Base-by-base conservation (phyloP, 2,113 vertebrate genomes). In the Herpetotheres cachinnans region DNA sequence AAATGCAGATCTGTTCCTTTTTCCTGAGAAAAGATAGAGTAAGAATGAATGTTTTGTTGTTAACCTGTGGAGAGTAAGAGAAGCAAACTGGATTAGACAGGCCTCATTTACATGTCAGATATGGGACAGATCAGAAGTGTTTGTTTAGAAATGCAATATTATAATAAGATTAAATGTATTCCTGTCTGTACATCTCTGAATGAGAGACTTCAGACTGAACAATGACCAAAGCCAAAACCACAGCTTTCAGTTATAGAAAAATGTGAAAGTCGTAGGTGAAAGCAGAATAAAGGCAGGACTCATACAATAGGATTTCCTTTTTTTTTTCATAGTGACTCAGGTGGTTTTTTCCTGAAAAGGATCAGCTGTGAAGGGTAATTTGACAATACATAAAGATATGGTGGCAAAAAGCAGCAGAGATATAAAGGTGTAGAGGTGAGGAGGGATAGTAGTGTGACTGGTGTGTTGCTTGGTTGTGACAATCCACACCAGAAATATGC, bases 191-290 rank as follows among this genome's bases (percentile, higher is more conserved):
- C 29, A 59, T 47, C 55, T 55, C n/a, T 77, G 49, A 78, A 34
- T 58, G 19, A 73, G 36, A 87, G 19, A 58, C 30, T 54, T 49
- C 30, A 73, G 46, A 29, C 10, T n/a, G 9, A 58, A 38, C 5
- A 40, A 36, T 49, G 38, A 44, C 30, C 25, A 73, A 66, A 76
- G 5, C 26, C 34, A 79, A 74, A 74, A 13, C 12, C 27, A 7
- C 9, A 69, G 24, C 12, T 78, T 86, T 26, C 34, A 24, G 6
- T 47, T 81, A 10, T 3, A 50, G 40, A 44, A 69, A 79, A 61
- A 54, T 12, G 32, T 59, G 40, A 11, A 50, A 40, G 9, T 54
- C 0, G 0, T 47, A 54, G 26, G 17, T 49, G 59, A 65, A 58
- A 61, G 13, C 11, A 61, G 29, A 85, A 69, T 58, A 47, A 74